Evolutionary conservation across 92 coral and sea anemone genomes (phyloP), one percentile per base, ranked within the genome.

Genomic region (Zoanthus solanderi): DNA sequence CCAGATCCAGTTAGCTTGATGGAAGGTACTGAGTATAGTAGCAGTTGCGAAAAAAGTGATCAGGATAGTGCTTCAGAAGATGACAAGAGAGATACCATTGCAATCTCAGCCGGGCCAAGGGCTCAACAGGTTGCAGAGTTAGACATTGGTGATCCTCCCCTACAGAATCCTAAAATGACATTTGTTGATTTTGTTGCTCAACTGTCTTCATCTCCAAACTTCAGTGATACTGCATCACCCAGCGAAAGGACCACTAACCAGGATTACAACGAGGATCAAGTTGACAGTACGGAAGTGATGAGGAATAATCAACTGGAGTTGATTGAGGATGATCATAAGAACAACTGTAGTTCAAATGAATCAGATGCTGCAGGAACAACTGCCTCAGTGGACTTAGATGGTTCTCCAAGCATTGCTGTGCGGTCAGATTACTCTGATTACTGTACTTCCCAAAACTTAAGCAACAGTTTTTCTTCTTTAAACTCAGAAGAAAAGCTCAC

Each of bases 141-240:
- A 69, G 74, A 18, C 42, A 23, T 23, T 2, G 72, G n/a, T 13
- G 60, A 81, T 46, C 9, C 11, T 0, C n/a, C 57, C 44, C 14
- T 68, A 18, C 85, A 67, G 65, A 81, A 60, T 71, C 75, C 76
- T 34, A 69, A 44, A 57, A 65, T 81, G 75, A 45, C 61, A 9
- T 61, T 65, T 29, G 75, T 63, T 65, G 85, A 81, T 46, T 81
- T 66, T 81, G 85, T 81, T 65, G 85, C 75, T 46, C 85, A 81
- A 29, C 37, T 61, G 46, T 58, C 84, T 16, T 61, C 73, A 46
- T 79, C 84, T 23, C 84, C 84, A 5, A 81, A 66, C 85, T 28
- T 63, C 76, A 81, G 73, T 46, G 85, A 81, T 15, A 42, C 45
- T 13, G 30, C 57, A 13, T 17, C 48, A 16, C 60, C 34, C 53